Conservation (phyloP, 2,797 vertebrate genomes). For the Sus cebifrons region DNA sequence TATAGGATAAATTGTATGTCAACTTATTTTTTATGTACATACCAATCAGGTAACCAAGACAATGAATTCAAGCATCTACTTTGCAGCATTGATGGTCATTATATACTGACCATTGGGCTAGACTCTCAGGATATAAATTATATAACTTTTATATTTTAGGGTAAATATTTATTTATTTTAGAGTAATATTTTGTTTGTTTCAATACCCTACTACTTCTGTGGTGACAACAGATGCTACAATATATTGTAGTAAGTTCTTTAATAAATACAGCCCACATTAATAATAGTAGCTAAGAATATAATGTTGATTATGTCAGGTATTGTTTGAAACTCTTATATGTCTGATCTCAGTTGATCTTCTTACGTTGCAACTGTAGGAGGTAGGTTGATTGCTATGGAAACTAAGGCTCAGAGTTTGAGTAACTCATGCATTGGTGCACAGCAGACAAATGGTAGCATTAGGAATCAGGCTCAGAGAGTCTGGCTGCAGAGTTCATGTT, state of each 20-base stretch:
- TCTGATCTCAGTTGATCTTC: neutral
- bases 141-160: neutral
- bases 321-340: neutral
- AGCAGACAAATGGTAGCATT: neutral
- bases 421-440: neutral
- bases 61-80: neutral
- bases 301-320: neutral
- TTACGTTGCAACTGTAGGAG: neutral
- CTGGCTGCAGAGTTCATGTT: neutral
- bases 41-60: neutral
- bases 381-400: neutral
- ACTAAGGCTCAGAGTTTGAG: neutral
- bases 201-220: neutral
- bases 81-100: neutral
- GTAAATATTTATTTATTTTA: neutral
- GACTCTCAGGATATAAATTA: neutral
- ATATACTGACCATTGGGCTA: neutral
- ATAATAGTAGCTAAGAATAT: neutral
- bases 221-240: neutral
- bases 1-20: neutral
- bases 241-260: neutral
- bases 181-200: neutral
- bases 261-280: neutral
- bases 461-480: neutral
- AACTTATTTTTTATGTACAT: neutral